Percentiles rank a stretch among this genome's conserved stretches.
Evolutionary conservation across 2,113 vertebrate species (phyloP).

Genomic region (Trachemys scripta): DNA sequence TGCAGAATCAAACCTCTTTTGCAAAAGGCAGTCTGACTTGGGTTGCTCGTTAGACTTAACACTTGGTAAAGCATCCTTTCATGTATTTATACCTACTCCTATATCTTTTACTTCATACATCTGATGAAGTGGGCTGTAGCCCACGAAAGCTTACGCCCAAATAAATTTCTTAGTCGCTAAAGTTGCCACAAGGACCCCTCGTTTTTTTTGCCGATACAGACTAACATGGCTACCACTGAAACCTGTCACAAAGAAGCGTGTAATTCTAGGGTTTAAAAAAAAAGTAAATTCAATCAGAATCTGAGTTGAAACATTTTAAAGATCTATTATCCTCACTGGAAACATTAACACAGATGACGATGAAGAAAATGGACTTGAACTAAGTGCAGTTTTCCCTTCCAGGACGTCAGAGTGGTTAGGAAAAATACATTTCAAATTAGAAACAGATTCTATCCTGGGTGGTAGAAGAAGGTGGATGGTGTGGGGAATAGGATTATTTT

Average conservation of each 20-base stretch:
- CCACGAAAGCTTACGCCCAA: too few relatives aligned
- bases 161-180: too few relatives aligned
- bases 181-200: too few relatives aligned
- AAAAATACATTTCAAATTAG: constrained; percentile 56
- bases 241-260: neutral
- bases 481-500: neutral
- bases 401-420: neutral
- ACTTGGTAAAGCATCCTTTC: too few relatives aligned
- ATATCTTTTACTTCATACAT: too few relatives aligned
- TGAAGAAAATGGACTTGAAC: constrained; percentile 36
- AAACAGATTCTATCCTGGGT: constrained; percentile 29
- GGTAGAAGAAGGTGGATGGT: constrained; percentile 9
- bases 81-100: too few relatives aligned
- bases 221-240: too few relatives aligned
- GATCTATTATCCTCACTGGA: constrained; percentile 40
- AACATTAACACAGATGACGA: constrained; percentile 36
- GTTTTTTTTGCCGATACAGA: too few relatives aligned
- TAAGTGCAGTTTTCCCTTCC: constrained; percentile 1
- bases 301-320: neutral
- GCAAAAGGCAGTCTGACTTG: neutral
- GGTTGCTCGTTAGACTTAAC: neutral
- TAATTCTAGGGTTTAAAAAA: constrained; percentile 1
- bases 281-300: neutral
- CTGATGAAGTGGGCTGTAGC: too few relatives aligned
- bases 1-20: neutral